These are phyloP conservation scores for Tetrao urogallus DNA, from an alignment of 2,113 vertebrate genomes.

Conservation along the genomic window DNA sequence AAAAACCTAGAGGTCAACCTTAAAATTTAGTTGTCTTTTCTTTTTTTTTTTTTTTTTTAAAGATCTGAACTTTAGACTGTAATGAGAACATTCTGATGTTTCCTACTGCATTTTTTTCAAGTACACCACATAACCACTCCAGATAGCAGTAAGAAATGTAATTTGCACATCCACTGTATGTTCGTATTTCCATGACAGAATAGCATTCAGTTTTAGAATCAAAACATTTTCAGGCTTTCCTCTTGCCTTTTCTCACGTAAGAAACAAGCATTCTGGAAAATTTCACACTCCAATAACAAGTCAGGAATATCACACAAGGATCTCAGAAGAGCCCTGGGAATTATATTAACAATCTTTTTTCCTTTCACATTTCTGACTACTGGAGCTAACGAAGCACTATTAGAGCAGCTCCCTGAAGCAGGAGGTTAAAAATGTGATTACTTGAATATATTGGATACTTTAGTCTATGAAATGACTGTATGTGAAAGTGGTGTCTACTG, in stretches of 20 bases:
- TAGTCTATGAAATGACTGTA: neutral
- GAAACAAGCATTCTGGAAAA: neutral
- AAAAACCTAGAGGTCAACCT: neutral
- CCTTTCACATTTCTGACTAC: neutral
- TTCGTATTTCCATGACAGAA: neutral
- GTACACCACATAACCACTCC: neutral
- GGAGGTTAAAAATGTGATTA: neutral
- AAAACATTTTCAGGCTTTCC: neutral
- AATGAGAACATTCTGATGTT: neutral
- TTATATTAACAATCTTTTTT: neutral
- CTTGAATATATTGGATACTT: fast-evolving
- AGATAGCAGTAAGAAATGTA: neutral
- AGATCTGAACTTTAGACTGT: neutral
- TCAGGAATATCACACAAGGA: neutral
- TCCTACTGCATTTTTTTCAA: neutral
- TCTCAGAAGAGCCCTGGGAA: neutral
- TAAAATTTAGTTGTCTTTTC: neutral
- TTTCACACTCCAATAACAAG: neutral
- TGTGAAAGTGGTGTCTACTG: neutral
- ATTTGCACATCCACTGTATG: neutral
- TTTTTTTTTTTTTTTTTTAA: too few species aligned
- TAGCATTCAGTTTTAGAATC: neutral
- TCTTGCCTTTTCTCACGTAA: neutral
- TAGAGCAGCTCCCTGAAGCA: neutral
- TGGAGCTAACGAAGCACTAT: neutral